phyloP scores from a whole-genome alignment of 1,140 invertebrate species.

The Procambarus clarkii region DNA sequence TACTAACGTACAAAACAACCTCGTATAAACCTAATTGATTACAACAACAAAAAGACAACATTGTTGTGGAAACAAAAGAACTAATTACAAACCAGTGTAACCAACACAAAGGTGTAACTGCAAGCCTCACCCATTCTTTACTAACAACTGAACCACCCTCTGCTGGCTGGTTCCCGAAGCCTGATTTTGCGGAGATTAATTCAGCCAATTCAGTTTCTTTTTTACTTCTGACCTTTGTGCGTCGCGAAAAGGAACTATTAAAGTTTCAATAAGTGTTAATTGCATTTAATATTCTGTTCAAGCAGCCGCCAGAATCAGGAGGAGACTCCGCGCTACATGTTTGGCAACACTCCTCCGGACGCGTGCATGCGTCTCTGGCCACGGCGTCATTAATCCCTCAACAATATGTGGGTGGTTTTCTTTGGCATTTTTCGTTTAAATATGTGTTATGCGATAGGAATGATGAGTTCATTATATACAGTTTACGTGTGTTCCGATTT shows the following conservation, averaged over 20 bases:
- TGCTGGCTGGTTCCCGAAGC: neutral
- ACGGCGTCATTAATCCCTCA: neutral
- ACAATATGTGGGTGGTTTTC: neutral
- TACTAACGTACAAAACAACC: no score
- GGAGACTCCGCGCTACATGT: neutral
- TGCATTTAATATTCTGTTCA: constrained; percentile 4
- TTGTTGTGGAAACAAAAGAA: no score
- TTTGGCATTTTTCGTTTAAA: no score
- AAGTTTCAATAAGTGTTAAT: constrained; percentile 19
- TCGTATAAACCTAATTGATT: no score
- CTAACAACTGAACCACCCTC: neutral
- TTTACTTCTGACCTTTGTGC: neutral
- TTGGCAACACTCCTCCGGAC: neutral
- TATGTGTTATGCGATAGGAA: neutral
- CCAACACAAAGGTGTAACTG: no score
- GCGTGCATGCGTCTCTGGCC: neutral
- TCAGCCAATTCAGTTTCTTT: neutral
- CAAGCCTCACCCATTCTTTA: neutral
- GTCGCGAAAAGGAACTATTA: constrained; percentile 7
- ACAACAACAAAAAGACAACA: no score
- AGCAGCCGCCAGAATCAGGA: neutral
- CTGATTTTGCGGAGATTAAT: neutral
- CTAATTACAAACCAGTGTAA: no score
- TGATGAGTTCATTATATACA: neutral
- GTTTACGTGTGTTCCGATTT: neutral